These are phyloP conservation scores for Zapornia atra DNA, from an alignment of 2,113 vertebrate genomes.

Conservation along the genomic window DNA sequence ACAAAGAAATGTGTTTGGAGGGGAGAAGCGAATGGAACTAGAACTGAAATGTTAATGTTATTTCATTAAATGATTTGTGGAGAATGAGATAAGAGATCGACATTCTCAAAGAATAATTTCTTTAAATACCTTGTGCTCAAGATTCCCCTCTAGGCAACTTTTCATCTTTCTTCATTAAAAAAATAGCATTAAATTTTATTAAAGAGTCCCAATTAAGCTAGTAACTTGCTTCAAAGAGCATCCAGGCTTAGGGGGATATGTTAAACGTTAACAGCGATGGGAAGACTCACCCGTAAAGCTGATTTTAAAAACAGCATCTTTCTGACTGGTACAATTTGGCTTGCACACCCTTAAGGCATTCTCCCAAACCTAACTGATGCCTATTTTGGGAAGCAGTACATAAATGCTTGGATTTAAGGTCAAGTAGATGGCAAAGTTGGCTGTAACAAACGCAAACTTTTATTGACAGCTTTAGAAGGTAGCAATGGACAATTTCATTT, in stretches of 20 bases:
- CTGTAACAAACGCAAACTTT: constrained; percentile 50
- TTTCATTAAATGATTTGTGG: constrained; percentile 75
- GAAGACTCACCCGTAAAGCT: constrained; percentile 12
- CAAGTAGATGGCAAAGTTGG: constrained; percentile 61
- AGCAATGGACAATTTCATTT: background rate
- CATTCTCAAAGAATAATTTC: constrained; percentile 74
- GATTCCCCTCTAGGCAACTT: constrained; percentile 70
- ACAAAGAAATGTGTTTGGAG: background rate
- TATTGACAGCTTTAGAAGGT: constrained; percentile 20
- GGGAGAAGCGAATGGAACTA: background rate
- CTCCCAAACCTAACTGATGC: constrained; percentile 32
- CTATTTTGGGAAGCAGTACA: constrained; percentile 70
- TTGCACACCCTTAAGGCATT: constrained; percentile 46
- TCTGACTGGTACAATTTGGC: constrained; percentile 41
- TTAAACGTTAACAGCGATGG: constrained; percentile 42
- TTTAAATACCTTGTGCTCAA: constrained; percentile 72
- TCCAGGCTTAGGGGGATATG: constrained; percentile 59
- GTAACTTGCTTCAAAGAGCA: constrained; percentile 71
- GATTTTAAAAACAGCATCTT: constrained; percentile 39
- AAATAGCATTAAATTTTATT: constrained; percentile 74
- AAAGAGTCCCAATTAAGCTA: constrained; percentile 71
- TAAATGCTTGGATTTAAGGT: constrained; percentile 64
- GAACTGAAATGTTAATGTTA: constrained; percentile 74
- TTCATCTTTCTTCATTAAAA: constrained; percentile 73
- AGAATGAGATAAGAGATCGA: constrained; percentile 67